These are phyloP conservation scores for Patiria miniata DNA, from an alignment of 35 echinoderm and acorn worm genomes.

Conservation along the genomic window DNA sequence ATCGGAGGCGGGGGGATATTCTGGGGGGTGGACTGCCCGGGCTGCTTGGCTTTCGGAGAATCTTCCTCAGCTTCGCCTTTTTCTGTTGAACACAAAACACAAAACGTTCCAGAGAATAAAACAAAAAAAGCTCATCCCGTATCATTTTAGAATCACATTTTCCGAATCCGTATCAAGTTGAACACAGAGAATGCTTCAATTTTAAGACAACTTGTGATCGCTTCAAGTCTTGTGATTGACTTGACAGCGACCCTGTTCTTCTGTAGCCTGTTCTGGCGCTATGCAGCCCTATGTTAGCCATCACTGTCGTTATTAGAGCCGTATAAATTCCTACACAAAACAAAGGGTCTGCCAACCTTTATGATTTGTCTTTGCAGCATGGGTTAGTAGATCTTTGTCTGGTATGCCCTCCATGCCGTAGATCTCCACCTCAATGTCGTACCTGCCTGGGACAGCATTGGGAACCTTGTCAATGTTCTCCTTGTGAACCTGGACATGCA, in stretches of 20 bases:
- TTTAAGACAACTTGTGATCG: too few relatives aligned
- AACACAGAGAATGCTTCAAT: too few relatives aligned
- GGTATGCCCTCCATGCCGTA: slow-evolving; percentile 99
- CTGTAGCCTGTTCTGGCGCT: too few relatives aligned
- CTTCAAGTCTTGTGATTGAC: too few relatives aligned
- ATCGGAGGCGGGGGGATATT: neutral
- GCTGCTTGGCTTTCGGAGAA: neutral
- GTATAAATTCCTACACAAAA: too few relatives aligned
- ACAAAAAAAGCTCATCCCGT: too few relatives aligned
- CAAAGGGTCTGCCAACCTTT: neutral
- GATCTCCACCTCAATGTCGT: slow-evolving; percentile 94
- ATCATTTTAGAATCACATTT: too few relatives aligned
- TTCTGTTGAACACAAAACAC: neutral
- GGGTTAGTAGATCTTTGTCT: slow-evolving; percentile 82
- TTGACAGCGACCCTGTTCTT: too few relatives aligned
- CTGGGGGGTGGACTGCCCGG: neutral
- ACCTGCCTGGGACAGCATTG: slow-evolving; percentile 91
- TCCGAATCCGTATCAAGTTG: too few relatives aligned
- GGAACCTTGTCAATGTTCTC: slow-evolving; percentile 99
- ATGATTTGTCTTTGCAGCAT: slow-evolving; percentile 72
- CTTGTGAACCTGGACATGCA: slow-evolving; percentile 84
- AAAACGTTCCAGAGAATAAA: too few relatives aligned
- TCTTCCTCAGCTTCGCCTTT: neutral
- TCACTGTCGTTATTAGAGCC: too few relatives aligned
- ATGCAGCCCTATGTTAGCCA: too few relatives aligned